Evolutionary conservation across 2,888 invertebrate species (phyloP).

Genomic region (Chelonus formosanus): DNA sequence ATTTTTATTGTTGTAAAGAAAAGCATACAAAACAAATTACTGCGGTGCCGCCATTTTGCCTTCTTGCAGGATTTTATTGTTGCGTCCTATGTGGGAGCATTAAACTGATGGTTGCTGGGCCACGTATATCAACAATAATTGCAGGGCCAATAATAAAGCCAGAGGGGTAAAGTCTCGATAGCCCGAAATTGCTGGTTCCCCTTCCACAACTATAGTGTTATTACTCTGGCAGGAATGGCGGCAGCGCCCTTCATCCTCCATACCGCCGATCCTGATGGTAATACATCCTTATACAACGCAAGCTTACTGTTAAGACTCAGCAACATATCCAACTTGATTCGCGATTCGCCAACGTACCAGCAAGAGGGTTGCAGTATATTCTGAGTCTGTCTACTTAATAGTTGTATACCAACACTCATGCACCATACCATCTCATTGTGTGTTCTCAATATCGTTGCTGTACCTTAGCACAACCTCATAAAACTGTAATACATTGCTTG

Average conservation of each 20-base stretch:
- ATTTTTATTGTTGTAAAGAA: no score
- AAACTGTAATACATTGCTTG: slow-evolving; percentile 47
- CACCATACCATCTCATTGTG: slow-evolving; percentile 13
- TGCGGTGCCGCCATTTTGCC: slow-evolving; percentile 24
- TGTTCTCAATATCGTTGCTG: slow-evolving; percentile 40
- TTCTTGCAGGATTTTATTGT: slow-evolving; percentile 52
- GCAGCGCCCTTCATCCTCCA: slow-evolving; percentile 55
- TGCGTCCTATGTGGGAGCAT: slow-evolving; percentile 54
- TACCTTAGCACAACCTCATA: slow-evolving; percentile 45
- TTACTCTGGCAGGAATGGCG: slow-evolving; percentile 35
- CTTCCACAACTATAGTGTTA: slow-evolving; percentile 49
- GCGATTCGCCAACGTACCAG: background rate
- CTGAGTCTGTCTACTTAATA: background rate
- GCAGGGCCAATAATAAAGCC: slow-evolving; percentile 65
- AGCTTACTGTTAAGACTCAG: slow-evolving; percentile 8
- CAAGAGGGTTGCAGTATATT: background rate
- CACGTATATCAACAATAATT: slow-evolving; percentile 65
- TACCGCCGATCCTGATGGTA: slow-evolving; percentile 60
- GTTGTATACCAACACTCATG: slow-evolving; percentile 15
- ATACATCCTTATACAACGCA: slow-evolving; percentile 29
- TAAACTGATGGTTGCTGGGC: slow-evolving; percentile 52
- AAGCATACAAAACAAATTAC: no score
- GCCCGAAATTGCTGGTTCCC: slow-evolving; percentile 65
- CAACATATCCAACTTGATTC: no score
- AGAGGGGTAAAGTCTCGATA: slow-evolving; percentile 62